Evolutionary conservation across 2,797 vertebrate species (phyloP), one percentile per base, ranked within the genome.

Genomic region (Sibirionetta formosa): DNA sequence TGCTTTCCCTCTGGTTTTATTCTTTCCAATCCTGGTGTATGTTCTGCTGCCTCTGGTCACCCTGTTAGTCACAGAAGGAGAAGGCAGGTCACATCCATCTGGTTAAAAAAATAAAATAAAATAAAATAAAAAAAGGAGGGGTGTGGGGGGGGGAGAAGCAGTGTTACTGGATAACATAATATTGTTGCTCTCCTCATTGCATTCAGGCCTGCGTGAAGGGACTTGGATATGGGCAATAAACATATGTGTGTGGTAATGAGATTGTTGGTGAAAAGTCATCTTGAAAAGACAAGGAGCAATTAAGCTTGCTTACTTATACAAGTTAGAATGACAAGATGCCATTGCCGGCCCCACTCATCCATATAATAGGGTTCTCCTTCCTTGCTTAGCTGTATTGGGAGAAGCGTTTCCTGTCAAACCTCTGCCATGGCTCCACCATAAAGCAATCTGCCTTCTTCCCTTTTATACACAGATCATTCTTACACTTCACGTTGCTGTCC

Each of bases 241-340:
- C 91, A 81, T 75, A 79, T 87, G 88, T 97, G 96, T 91, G 96
- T 93, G 96, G 95, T 97, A 96, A 97, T 90, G 94, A 98, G 97
- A 96, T 89, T 95, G 97, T 93, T 97, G 98, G 94, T 96, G 97
- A 92, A 96, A 95, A 96, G 92, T 90, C 93, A 86, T 96, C 96
- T 93, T 80, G 93, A 88, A 96, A 97, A 98, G 95, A 97, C 96
- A 92, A 93, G 95, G 93, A 84, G 97, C 97, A 98, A 97, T 97
- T 97, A 97, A 96, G 97, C 95, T 95, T 95, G 95, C 97, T 96
- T 97, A 96, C 96, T 95, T 91, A 79, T 93, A 97, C 91, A 91
- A 93, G 96, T 91, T 90, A 92, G 97, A 95, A 84, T 95, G 97
- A 97, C 97, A 97, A 92, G 95, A 93, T 84, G 97, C 97, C 94